Percentiles rank a stretch among this genome's conserved stretches.
These are phyloP conservation scores for Psittacula cyanocephala DNA, from an alignment of 2,113 vertebrate species.

Conservation along the genomic window DNA sequence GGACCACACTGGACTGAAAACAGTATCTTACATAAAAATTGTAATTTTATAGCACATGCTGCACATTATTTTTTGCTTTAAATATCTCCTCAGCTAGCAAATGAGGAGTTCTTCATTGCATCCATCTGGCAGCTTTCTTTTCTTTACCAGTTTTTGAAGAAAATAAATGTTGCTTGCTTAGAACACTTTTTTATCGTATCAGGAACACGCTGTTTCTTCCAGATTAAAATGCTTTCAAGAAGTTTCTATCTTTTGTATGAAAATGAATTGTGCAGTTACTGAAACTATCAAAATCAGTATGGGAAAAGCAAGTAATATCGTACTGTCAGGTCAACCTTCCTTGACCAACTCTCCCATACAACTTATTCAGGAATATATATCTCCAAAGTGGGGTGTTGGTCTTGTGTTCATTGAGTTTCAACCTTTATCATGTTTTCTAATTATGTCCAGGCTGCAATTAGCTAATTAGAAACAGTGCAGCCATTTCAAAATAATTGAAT, in stretches of 20 bases:
- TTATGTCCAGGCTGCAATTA: background rate
- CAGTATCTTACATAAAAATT: background rate
- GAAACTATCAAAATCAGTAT: background rate
- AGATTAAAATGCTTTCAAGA: background rate
- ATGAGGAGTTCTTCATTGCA: background rate
- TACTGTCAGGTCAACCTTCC: background rate
- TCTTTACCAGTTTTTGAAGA: background rate
- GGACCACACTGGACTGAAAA: background rate
- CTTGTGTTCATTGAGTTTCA: background rate
- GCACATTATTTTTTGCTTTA: background rate
- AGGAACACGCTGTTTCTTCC: background rate
- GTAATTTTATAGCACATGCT: background rate
- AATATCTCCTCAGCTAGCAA: background rate
- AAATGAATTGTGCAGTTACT: background rate
- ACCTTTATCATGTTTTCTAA: background rate
- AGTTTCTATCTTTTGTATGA: background rate
- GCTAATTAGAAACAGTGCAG: background rate
- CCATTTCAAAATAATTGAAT: conserved; percentile 15
- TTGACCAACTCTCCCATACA: background rate
- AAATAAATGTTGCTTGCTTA: background rate
- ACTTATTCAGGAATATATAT: background rate
- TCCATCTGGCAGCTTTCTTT: background rate
- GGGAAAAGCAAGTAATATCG: background rate
- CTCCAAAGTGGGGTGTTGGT: background rate
- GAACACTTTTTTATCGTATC: background rate